phyloP scores from a whole-genome alignment of 2,888 invertebrate genomes.

The Euplagia quadripunctaria region DNA sequence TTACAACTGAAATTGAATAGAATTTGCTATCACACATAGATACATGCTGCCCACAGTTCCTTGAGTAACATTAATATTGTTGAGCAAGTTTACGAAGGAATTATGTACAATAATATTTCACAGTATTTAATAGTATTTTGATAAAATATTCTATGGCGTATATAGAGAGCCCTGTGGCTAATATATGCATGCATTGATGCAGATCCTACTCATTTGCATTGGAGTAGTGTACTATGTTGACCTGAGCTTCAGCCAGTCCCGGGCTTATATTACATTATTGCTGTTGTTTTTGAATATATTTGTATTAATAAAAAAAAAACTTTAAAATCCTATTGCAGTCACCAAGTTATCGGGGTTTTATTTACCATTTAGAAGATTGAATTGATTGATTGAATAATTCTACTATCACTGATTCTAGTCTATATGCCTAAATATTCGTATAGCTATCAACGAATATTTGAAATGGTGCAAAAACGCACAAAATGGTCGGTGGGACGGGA shows the following conservation, averaged over 20 bases:
- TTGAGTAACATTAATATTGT: not conserved
- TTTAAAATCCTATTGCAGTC: no score
- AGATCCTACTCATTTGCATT: slow-evolving; percentile 6
- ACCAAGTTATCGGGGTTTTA: no score
- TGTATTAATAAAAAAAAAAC: no score
- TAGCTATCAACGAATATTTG: not conserved
- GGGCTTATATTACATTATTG: slow-evolving; percentile 1
- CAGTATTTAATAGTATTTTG: not conserved
- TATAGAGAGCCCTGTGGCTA: not conserved
- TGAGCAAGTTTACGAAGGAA: not conserved
- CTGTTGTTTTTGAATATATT: not conserved
- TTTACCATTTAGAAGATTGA: no score
- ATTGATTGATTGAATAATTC: no score
- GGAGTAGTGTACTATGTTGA: not conserved
- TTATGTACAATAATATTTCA: not conserved
- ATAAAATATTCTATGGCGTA: not conserved
- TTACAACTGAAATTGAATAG: not conserved
- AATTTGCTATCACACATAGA: not conserved
- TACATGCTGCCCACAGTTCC: not conserved
- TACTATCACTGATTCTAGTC: not conserved
- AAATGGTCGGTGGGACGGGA: not conserved
- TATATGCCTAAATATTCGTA: not conserved
- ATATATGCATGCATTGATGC: slow-evolving; percentile 10
- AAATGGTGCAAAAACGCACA: not conserved
- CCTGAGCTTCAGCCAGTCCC: not conserved